These are phyloP conservation scores for Pandemis heparana DNA, from an alignment of 2,888 invertebrate species.

Conservation along the genomic window DNA sequence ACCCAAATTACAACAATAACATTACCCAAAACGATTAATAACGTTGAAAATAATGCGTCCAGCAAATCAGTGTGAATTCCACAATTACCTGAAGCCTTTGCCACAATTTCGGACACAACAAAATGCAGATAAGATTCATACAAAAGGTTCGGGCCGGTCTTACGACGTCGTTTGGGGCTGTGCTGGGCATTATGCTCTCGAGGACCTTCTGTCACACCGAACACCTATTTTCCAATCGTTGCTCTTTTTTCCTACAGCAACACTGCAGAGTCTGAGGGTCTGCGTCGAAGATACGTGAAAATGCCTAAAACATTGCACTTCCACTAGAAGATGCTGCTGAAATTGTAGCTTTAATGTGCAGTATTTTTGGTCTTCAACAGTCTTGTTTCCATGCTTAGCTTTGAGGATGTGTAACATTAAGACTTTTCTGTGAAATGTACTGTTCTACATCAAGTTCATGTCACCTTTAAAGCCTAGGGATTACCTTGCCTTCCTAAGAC, in stretches of 20 bases:
- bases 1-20: conserved; percentile 26
- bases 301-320: no score
- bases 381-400: no score
- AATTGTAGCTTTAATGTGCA: no score
- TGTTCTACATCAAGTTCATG: no score
- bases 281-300: no score
- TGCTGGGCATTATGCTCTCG: conserved; percentile 47
- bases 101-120: conserved; percentile 52
- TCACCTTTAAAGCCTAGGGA: no score
- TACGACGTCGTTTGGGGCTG: conserved; percentile 51
- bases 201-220: conserved; percentile 41
- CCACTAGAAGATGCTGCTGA: no score
- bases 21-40: conserved; percentile 40
- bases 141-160: conserved; percentile 55
- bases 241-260: not conserved
- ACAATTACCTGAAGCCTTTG: conserved; percentile 45
- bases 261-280: no score
- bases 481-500: no score
- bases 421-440: no score
- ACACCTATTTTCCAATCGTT: not conserved
- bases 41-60: conserved; percentile 29
- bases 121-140: conserved; percentile 60
- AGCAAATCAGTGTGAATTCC: conserved; percentile 40
- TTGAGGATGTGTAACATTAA: no score
- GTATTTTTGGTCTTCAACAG: no score